These are phyloP conservation scores for Enhydra lutris DNA, from an alignment of 2,113 vertebrate genomes.

Conservation along the genomic window DNA sequence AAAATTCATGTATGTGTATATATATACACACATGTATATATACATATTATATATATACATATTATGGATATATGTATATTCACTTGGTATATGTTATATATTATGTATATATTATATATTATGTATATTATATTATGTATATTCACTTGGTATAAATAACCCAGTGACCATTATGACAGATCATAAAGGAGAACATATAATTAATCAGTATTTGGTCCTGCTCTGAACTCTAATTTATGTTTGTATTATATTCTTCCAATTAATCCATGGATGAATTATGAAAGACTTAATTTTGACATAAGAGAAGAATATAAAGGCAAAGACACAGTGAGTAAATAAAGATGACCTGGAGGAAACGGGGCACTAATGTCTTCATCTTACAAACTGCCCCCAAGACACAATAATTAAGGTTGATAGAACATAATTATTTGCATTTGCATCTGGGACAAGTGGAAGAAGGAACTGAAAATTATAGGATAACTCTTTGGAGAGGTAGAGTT, in stretches of 20 bases:
- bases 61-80: background rate
- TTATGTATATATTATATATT: background rate
- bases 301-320: background rate
- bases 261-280: background rate
- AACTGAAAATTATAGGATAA: background rate
- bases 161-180: background rate
- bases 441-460: background rate
- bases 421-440: background rate
- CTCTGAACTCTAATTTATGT: background rate
- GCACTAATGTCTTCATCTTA: background rate
- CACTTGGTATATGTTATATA: background rate
- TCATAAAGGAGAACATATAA: background rate
- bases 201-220: background rate
- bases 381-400: background rate
- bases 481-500: background rate
- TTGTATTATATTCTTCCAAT: background rate
- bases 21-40: background rate
- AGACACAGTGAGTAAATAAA: background rate
- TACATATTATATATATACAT: background rate
- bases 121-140: background rate
- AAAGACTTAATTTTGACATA: background rate
- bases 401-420: background rate
- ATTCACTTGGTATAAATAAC: background rate
- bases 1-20: background rate
- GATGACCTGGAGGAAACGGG: background rate